Base-by-base conservation (phyloP, 2,113 vertebrate genomes). In the Anarrhichthys ocellatus region DNA sequence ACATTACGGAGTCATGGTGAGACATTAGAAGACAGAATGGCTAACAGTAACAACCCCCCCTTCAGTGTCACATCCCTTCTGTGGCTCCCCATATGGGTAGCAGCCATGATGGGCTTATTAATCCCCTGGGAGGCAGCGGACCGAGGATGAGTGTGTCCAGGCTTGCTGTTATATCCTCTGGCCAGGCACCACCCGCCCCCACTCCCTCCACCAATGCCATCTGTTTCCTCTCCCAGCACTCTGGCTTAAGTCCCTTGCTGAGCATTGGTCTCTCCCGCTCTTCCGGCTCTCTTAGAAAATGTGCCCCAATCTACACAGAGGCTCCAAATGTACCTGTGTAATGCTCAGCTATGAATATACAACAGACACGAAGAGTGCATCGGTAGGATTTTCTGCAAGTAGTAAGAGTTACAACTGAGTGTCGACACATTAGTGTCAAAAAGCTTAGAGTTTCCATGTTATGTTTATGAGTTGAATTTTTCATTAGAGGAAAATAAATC, bases 151-250 rank as follows among this genome's bases (percentile, higher is more conserved):
- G 84, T 85, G 79, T 89, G 84, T 93, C 84, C 92, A 89, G 83
- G 84, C 89, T 87, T 34, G 76, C 82, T 83, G 73, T 89, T 90
- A 90, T 88, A 89, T 91, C 89, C 91, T 88, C 79, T 89, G 81
- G 81, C 86, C 85, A 87, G 82, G 80, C 88, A 67, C 67, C 72
- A 68, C 5, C 24, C 82, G 76, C 84, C 56, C 87, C 80, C 82
- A 61, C 76, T 54, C 61, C 85, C 78, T 73, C 77, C 88, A 80
- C 89, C 68, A 83, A 22, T 48, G 78, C 92, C 94, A 95, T 95
- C 94, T 95, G 94, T 92, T 93, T 93, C 89, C 92, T 91, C 54
- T 87, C 76, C 80, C 77, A 78, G 80, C 80, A 76, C 76, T 92
- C 86, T 81, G 90, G 76, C 80, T 87, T 87, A 89, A 86, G 78